A percentile compares a stretch with the other conserved stretches of the same genome.
Conservation (phyloP, 2,797 vertebrate genomes). For the Mormyrus hasselquistii region DNA sequence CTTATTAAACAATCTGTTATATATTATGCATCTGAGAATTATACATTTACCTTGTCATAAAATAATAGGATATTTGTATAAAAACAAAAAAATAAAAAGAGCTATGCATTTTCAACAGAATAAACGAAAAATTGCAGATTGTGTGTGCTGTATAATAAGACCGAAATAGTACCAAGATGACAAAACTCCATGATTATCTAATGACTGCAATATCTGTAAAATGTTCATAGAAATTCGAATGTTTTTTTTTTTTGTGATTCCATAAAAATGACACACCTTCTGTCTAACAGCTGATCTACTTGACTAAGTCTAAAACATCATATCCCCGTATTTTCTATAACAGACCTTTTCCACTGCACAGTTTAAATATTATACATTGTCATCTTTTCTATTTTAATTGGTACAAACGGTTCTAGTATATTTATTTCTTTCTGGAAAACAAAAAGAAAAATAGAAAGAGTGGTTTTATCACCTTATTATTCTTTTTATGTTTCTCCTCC, state of each 20-base stretch:
- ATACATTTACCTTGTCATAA: constrained; percentile 11
- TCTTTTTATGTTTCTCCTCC: constrained; percentile 65
- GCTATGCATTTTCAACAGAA: constrained; percentile 48
- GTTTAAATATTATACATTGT: constrained; percentile 86
- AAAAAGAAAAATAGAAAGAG: constrained; percentile 85
- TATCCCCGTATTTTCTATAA: constrained; percentile 83
- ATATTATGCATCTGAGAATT: constrained; percentile 37
- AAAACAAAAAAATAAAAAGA: constrained; percentile 25
- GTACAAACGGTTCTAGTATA: constrained; percentile 83
- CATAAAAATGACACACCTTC: constrained; percentile 84
- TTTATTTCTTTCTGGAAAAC: constrained; percentile 74
- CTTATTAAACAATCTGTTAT: constrained; percentile 45
- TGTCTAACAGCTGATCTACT: constrained; percentile 82
- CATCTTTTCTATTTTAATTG: constrained; percentile 58
- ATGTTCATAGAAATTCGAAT: constrained; percentile 86
- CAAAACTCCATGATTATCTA: constrained; percentile 74
- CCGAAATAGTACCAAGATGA: constrained; percentile 80
- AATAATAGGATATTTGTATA: constrained; percentile 25
- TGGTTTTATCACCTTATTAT: constrained; percentile 73
- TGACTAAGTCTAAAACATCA: constrained; percentile 88
- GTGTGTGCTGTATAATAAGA: constrained; percentile 71
- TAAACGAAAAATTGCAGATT: constrained; percentile 79
- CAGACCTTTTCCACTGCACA: constrained; percentile 90
- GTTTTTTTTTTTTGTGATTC: constrained; percentile 73
- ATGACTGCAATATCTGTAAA: constrained; percentile 84